phyloP scores from a whole-genome alignment of 2,113 vertebrate genomes.

The Nesogale talazaci region DNA sequence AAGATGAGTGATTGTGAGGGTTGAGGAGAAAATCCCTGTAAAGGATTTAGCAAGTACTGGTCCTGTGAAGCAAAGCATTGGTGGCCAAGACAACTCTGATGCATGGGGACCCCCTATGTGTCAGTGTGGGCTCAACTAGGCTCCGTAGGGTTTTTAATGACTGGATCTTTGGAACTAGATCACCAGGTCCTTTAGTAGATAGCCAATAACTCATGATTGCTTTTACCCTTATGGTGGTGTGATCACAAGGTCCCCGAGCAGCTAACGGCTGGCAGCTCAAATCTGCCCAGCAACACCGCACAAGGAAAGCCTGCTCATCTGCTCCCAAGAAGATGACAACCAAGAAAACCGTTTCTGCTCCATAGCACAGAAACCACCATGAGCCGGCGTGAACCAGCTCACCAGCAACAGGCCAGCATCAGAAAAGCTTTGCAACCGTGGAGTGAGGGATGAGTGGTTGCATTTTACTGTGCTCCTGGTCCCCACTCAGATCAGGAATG shows the following conservation, averaged over 20 bases:
- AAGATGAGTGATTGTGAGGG: neutral
- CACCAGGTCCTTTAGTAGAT: neutral
- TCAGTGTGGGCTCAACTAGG: neutral
- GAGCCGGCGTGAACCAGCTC: neutral
- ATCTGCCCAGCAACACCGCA: neutral
- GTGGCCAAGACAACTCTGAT: neutral
- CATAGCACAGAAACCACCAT: neutral
- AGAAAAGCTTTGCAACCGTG: neutral
- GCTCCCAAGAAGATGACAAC: neutral
- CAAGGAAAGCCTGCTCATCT: neutral
- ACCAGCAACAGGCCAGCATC: neutral
- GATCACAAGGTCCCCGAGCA: neutral
- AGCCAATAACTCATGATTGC: neutral
- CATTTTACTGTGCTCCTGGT: neutral
- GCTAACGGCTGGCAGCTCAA: neutral
- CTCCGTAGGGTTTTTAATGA: neutral
- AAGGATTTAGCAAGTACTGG: neutral
- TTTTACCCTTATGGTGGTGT: accelerated
- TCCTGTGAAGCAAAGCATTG: neutral
- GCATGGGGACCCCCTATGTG: neutral
- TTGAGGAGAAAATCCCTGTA: neutral
- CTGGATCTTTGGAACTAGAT: neutral
- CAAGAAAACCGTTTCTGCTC: neutral
- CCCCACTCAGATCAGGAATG: neutral
- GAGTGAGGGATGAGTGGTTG: neutral